These are phyloP conservation scores for Microtus oregoni DNA, from an alignment of 2,113 vertebrate genomes.

Conservation along the genomic window DNA sequence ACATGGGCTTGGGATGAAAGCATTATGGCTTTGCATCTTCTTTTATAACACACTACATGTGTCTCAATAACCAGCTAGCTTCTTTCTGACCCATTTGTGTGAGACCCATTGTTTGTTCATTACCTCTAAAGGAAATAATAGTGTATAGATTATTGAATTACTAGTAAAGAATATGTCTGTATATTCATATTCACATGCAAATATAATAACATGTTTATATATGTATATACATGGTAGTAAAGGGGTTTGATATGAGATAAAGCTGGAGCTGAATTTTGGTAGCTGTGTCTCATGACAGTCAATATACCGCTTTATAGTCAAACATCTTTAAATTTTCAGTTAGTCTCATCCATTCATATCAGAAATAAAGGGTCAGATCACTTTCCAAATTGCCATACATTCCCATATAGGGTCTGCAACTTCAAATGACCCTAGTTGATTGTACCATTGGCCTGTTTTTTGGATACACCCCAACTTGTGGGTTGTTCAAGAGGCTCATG, in stretches of 20 bases:
- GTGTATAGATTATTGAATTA: neutral
- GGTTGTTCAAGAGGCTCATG: neutral
- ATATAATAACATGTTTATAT: neutral
- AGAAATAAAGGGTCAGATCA: neutral
- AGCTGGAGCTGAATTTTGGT: neutral
- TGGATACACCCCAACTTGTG: too few species aligned
- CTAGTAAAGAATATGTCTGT: neutral
- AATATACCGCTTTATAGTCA: neutral
- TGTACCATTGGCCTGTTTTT: neutral
- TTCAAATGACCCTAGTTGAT: neutral
- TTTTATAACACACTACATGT: slow-evolving; percentile 43
- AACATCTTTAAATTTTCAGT: neutral
- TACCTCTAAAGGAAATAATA: slow-evolving; percentile 48
- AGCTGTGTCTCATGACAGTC: neutral
- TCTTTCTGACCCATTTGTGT: neutral
- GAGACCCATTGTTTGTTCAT: neutral
- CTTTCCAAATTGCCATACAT: neutral
- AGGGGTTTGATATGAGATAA: neutral
- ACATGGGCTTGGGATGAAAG: neutral
- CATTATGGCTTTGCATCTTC: neutral
- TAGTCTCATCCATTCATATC: neutral
- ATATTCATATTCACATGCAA: neutral
- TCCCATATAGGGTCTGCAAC: neutral
- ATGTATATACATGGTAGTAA: neutral
- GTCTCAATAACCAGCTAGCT: neutral